These are phyloP conservation scores for Bhutanitis thaidina DNA, from an alignment of 2,888 invertebrate species.

Conservation along the genomic window DNA sequence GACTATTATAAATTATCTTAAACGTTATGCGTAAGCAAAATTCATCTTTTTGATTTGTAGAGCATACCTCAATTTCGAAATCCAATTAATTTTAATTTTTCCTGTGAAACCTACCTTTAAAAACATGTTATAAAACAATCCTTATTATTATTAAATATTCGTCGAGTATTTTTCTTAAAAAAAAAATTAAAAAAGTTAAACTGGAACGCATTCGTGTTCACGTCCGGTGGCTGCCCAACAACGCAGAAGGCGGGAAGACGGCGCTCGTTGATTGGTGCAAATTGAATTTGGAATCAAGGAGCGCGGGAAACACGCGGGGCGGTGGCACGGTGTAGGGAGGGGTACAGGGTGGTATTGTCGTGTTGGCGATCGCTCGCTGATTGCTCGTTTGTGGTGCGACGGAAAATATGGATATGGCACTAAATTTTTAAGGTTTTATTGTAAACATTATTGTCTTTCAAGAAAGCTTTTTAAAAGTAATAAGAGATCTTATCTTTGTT, in stretches of 20 bases:
- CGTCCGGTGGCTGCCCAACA: constrained; percentile 55
- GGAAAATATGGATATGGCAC: constrained; percentile 39
- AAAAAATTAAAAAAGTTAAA: constrained; percentile 26
- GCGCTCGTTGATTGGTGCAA: constrained; percentile 78
- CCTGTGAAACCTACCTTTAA: too few relatives aligned
- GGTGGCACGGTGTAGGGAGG: constrained; percentile 29
- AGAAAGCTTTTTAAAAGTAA: too few relatives aligned
- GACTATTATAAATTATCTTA: too few relatives aligned
- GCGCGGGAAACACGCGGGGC: constrained; percentile 30
- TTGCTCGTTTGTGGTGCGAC: constrained; percentile 76
- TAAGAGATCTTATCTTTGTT: too few relatives aligned
- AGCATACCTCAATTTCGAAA: too few relatives aligned
- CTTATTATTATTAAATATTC: too few relatives aligned
- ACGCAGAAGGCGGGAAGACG: constrained; percentile 76
- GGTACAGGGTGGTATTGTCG: constrained; percentile 62
- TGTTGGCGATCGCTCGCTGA: constrained; percentile 79
- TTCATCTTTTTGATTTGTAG: too few relatives aligned
- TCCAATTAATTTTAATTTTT: too few relatives aligned
- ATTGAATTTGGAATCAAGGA: constrained; percentile 77
- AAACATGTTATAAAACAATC: too few relatives aligned
- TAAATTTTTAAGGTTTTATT: constrained; percentile 4
- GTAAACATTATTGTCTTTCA: too few relatives aligned
- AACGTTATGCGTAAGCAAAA: too few relatives aligned
- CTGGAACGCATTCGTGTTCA: constrained; percentile 40
- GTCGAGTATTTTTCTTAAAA: background rate